Evolutionary conservation across 2,797 vertebrate species (phyloP), one percentile per base, ranked within the genome.

Genomic region (Typhlichthys subterraneus): DNA sequence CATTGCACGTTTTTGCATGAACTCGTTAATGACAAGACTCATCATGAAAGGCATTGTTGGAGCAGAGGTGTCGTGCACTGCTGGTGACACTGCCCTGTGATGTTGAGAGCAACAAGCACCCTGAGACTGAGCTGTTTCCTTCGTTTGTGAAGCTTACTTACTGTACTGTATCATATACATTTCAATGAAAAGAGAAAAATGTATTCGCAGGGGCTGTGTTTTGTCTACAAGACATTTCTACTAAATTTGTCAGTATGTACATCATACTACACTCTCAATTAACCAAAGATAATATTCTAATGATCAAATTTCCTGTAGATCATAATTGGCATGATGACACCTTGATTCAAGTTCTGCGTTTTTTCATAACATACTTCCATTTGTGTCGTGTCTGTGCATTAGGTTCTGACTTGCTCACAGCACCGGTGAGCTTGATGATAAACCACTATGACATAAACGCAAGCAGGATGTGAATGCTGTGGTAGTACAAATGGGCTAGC

Each of bases 1-100:
- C 95, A 96, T 95, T 92, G 92, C 95, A 94, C 96, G 91, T 96
- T 98, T 96, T 96, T 94, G 86, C 87, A 97, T 98, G 97, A 97
- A 99, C 96, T 97, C 94, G 92, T 96, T 96, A 97, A 95, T 93
- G 94, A 96, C 95, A 95, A 94, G 95, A 92, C 91, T 92, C 94
- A 92, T 96, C 93, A 94, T 94, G 95, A 93, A 90, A 94, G 89
- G 88, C 90, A 90, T 88, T 82, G 65, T 60, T 58, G 52, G 72
- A 68, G 59, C 59, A 10, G 81, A 82, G 90, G 86, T 82, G 65
- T 53, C 71, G 83, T 79, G 76, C 79, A 12, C 81, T 66, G 4
- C 60, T 2, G 65, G 83, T 86, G 87, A 85, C 84, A 81, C 72
- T 57, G 76, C 81, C 61, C 72, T 31, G 61, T 71, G 19, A 42